phyloP scores from a whole-genome alignment of 2,888 invertebrate species.

The Brachycybe producta region DNA sequence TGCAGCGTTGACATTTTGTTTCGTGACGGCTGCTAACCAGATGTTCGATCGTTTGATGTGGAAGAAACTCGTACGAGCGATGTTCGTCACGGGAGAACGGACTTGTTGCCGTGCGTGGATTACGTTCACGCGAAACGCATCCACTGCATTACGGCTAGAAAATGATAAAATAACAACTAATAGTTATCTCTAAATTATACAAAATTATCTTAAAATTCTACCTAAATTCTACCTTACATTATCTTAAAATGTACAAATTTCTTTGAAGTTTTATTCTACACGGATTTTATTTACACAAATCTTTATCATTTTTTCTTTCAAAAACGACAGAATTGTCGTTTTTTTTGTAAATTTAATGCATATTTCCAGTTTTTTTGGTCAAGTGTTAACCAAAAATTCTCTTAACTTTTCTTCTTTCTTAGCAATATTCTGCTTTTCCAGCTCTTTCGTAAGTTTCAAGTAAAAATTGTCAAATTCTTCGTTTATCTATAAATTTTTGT shows the following conservation, averaged over 20 bases:
- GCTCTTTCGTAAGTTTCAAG: no score
- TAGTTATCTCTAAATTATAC: background rate
- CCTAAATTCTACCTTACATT: background rate
- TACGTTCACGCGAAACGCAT: slow-evolving; percentile 98
- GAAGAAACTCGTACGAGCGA: slow-evolving; percentile 97
- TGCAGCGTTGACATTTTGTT: slow-evolving; percentile 99
- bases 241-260: background rate
- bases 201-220: background rate
- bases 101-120: slow-evolving; percentile 99
- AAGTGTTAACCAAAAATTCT: no score
- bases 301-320: no score
- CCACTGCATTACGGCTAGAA: slow-evolving; percentile 78
- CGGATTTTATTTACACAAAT: background rate
- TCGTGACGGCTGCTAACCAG: slow-evolving; percentile 99
- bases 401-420: no score
- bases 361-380: no score
- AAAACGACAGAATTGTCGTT: no score
- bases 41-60: slow-evolving; percentile 99
- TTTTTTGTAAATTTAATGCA: no score
- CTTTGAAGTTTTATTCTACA: background rate
- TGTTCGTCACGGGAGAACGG: slow-evolving; percentile 96
- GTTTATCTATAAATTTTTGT: no score
- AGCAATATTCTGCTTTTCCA: no score
- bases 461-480: no score
- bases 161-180: background rate